Evolutionary conservation across 2,113 vertebrate genomes (phyloP).

Genomic region (Myiozetetes cayanensis): DNA sequence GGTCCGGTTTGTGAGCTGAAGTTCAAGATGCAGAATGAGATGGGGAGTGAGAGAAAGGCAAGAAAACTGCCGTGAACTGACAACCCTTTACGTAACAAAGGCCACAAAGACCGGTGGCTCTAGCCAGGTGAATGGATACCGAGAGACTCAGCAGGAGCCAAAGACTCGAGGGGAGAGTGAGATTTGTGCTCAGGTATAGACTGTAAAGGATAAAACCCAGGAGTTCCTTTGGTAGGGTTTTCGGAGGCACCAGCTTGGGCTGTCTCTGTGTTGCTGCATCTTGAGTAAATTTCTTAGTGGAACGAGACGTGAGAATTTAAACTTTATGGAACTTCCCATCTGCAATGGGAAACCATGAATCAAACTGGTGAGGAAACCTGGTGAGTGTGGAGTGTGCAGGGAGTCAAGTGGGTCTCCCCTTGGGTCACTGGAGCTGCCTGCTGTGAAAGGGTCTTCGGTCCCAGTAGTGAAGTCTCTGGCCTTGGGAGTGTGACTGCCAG

Average conservation of each 20-base stretch:
- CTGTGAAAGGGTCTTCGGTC: background rate
- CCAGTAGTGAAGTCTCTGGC: background rate
- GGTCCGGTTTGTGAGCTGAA: background rate
- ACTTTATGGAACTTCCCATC: background rate
- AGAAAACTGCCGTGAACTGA: background rate
- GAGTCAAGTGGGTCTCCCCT: accelerated
- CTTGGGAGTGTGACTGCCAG: no score
- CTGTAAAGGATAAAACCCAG: background rate
- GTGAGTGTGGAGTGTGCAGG: background rate
- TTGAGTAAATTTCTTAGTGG: background rate
- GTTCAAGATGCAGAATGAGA: background rate
- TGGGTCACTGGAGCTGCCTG: background rate
- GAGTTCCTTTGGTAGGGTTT: background rate
- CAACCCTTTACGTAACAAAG: background rate
- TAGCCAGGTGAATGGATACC: background rate
- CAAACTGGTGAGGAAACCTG: background rate
- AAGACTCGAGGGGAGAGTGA: background rate
- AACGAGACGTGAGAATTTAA: background rate
- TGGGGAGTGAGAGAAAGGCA: background rate
- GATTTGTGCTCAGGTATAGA: background rate
- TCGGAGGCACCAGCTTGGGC: background rate
- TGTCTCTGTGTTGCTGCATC: background rate
- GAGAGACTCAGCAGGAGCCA: background rate
- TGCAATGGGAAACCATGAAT: background rate
- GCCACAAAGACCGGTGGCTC: background rate